Conservation (phyloP, 2,113 vertebrate genomes). For the Podocnemis expansa region DNA sequence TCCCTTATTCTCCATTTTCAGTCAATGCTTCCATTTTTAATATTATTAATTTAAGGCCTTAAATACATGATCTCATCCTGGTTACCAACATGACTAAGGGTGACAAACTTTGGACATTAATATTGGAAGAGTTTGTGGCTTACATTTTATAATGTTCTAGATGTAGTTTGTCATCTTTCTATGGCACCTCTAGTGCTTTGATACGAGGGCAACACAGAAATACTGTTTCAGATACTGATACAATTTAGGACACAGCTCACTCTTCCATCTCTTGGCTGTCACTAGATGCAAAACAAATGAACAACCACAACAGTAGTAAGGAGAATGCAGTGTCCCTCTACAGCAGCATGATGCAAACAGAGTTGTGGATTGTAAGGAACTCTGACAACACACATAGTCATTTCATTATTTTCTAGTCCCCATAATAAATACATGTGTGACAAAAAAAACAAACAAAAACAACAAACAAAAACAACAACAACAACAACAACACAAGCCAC, state of each 20-base stretch:
- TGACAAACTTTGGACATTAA: background rate
- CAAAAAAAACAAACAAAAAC: no score
- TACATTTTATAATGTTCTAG: background rate
- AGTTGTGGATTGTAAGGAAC: background rate
- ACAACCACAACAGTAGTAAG: background rate
- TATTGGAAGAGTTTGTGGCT: background rate
- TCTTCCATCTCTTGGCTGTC: background rate
- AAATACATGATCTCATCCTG: background rate
- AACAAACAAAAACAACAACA: no score
- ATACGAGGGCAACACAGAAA: background rate
- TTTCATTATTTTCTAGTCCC: background rate
- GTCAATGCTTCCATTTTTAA: background rate
- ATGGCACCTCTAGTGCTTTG: background rate
- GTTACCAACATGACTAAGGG: background rate
- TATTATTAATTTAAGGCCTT: background rate
- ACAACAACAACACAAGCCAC: no score
- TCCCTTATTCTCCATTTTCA: background rate
- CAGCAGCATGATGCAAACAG: background rate
- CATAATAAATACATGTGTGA: background rate
- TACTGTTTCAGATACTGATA: background rate
- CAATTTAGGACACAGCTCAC: background rate
- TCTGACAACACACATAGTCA: conserved; percentile 6
- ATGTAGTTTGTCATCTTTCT: background rate
- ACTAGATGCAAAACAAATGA: background rate
- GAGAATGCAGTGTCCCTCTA: background rate